Percentiles rank a stretch among this genome's conserved stretches.
Evolutionary conservation across 1,140 invertebrate species (phyloP).

Genomic region (Drosophila aff.): DNA sequence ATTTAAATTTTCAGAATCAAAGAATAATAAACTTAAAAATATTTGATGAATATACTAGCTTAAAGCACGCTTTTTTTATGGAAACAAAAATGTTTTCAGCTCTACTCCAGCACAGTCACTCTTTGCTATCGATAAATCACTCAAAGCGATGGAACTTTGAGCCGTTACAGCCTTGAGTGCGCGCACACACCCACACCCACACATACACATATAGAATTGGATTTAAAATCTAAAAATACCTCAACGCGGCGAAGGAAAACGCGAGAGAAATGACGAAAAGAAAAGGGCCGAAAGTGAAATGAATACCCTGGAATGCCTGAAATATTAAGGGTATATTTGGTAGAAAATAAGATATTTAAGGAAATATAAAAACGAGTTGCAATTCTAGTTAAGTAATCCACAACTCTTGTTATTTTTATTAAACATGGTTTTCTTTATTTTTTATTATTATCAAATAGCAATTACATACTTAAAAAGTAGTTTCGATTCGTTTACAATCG

Average conservation of each 20-base stretch:
- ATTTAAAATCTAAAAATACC: constrained; percentile 59
- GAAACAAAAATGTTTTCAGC: too few species aligned
- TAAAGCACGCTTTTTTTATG: too few species aligned
- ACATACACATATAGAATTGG: constrained; percentile 14
- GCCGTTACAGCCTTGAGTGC: constrained; percentile 16
- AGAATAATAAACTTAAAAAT: too few species aligned
- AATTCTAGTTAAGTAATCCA: neutral
- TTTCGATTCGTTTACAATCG: constrained; percentile 12
- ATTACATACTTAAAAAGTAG: constrained; percentile 55
- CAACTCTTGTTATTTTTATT: constrained; percentile 12
- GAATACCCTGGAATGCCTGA: constrained; percentile 12
- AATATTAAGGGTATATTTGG: neutral
- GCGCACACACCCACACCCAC: constrained; percentile 24
- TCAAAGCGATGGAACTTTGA: constrained; percentile 17
- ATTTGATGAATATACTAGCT: too few species aligned
- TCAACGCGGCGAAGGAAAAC: constrained; percentile 17
- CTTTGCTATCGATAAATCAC: constrained; percentile 14
- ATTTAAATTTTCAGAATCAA: too few species aligned
- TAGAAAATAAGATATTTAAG: neutral
- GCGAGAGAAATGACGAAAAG: constrained; percentile 1
- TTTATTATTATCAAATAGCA: constrained; percentile 55
- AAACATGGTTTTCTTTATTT: constrained; percentile 63
- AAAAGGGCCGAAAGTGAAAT: constrained; percentile 40
- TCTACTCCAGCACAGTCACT: neutral
- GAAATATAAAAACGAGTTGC: neutral